phyloP scores from a whole-genome alignment of 2,113 vertebrate genomes.

The Saimiri boliviensis region DNA sequence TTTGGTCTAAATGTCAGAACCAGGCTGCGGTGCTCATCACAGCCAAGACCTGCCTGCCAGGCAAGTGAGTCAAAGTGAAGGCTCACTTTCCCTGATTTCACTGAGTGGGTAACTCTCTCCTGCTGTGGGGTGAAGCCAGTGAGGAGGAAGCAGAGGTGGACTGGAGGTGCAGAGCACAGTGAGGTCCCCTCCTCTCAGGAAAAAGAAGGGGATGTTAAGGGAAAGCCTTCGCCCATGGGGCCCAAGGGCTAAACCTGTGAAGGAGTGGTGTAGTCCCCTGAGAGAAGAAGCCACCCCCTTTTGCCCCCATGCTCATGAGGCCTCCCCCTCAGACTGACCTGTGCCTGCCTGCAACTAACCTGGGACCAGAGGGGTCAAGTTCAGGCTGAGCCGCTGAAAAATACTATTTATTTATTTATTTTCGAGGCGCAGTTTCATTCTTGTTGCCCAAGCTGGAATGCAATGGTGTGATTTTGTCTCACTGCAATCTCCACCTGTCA shows the following conservation, averaged over 20 bases:
- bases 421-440: too few relatives aligned
- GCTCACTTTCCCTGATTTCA: not conserved
- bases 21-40: not conserved
- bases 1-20: not conserved
- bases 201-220: not conserved
- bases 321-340: not conserved
- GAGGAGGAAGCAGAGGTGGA: not conserved
- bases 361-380: not conserved
- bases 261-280: not conserved
- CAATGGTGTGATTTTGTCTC: too few relatives aligned
- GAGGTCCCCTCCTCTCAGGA: not conserved
- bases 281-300: not conserved
- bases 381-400: not conserved
- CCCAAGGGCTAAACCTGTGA: not conserved
- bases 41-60: not conserved
- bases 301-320: not conserved
- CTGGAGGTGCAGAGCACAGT: too few relatives aligned
- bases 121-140: fast-evolving
- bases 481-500: too few relatives aligned
- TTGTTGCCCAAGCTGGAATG: too few relatives aligned
- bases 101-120: too few relatives aligned
- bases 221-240: not conserved
- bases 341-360: not conserved
- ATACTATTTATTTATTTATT: too few relatives aligned
- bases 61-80: not conserved